phyloP scores from a whole-genome alignment of 2,113 vertebrate species.

The Cyanoliseus patagonus region DNA sequence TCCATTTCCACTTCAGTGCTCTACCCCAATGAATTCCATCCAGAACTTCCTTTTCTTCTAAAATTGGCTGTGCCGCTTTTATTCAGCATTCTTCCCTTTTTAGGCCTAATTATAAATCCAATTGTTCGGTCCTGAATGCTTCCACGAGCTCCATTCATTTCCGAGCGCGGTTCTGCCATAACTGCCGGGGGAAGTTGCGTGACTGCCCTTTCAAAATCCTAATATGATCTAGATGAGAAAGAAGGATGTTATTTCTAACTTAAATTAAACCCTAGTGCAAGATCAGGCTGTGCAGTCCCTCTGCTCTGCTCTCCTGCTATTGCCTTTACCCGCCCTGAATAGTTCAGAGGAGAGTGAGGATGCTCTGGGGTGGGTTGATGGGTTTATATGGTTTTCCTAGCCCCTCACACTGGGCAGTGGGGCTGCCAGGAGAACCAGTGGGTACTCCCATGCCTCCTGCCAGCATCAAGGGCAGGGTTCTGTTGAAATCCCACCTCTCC shows the following conservation, averaged over 20 bases:
- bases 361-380: not conserved
- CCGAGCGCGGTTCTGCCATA: conserved; percentile 37
- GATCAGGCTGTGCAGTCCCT: not conserved
- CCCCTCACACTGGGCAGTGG: accelerated
- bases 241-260: conserved; percentile 58
- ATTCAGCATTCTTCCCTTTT: conserved; percentile 62
- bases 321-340: not conserved
- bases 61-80: conserved; percentile 69
- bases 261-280: not conserved
- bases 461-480: accelerated
- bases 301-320: accelerated
- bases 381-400: not conserved
- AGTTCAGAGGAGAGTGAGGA: not conserved
- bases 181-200: conserved; percentile 56
- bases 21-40: conserved; percentile 58
- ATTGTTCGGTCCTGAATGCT: conserved; percentile 64
- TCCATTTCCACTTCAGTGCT: conserved; percentile 60
- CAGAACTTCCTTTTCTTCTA: conserved; percentile 68
- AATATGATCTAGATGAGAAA: conserved; percentile 61
- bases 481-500: not conserved
- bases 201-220: conserved; percentile 64
- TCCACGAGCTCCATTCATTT: conserved; percentile 68
- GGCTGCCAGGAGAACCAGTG: not conserved
- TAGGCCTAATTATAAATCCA: conserved; percentile 67
- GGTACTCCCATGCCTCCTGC: accelerated